These are phyloP conservation scores for Drosophila kuntzei DNA, from an alignment of 2,888 invertebrate species.

Conservation along the genomic window DNA sequence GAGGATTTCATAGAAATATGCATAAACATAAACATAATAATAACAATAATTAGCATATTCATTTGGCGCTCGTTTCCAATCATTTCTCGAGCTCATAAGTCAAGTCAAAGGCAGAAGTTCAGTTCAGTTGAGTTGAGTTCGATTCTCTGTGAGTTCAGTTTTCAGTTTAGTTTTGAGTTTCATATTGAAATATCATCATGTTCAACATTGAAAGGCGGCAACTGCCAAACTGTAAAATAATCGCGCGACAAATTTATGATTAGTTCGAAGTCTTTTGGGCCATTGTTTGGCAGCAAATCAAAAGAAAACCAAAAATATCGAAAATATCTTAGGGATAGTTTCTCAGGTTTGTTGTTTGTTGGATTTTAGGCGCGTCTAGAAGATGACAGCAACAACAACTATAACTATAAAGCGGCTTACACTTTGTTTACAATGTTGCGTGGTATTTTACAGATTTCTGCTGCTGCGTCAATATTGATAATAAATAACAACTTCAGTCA, in stretches of 20 bases:
- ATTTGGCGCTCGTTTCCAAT: slow-evolving; percentile 59
- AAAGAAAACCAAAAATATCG: slow-evolving; percentile 50
- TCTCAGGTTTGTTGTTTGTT: slow-evolving; percentile 43
- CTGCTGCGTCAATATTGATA: slow-evolving; percentile 78
- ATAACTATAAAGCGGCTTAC: slow-evolving; percentile 74
- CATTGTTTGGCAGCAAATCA: slow-evolving; percentile 53
- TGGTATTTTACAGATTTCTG: slow-evolving; percentile 77
- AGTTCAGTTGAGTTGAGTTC: slow-evolving; percentile 5
- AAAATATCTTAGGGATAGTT: slow-evolving; percentile 71
- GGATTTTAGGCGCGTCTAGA: slow-evolving; percentile 62
- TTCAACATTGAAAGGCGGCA: slow-evolving; percentile 48
- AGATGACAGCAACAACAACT: slow-evolving; percentile 47
- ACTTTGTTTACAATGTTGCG: slow-evolving; percentile 81
- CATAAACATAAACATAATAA: slow-evolving; percentile 74
- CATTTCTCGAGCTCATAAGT: slow-evolving; percentile 72
- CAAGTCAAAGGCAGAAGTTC: slow-evolving; percentile 41
- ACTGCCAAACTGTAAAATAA: slow-evolving; percentile 73
- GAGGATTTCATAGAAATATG: slow-evolving; percentile 52
- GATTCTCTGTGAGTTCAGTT: slow-evolving; percentile 5
- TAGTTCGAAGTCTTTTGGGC: slow-evolving; percentile 55
- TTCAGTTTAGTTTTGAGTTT: slow-evolving; percentile 26
- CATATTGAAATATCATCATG: slow-evolving; percentile 54
- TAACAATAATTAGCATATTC: slow-evolving; percentile 76
- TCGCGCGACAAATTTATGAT: slow-evolving; percentile 80
- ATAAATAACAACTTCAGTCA: slow-evolving; percentile 68